Evolutionary conservation across 2,888 invertebrate species (phyloP), one percentile per base, ranked within the genome.

Genomic region (Hyposoter didymator): DNA sequence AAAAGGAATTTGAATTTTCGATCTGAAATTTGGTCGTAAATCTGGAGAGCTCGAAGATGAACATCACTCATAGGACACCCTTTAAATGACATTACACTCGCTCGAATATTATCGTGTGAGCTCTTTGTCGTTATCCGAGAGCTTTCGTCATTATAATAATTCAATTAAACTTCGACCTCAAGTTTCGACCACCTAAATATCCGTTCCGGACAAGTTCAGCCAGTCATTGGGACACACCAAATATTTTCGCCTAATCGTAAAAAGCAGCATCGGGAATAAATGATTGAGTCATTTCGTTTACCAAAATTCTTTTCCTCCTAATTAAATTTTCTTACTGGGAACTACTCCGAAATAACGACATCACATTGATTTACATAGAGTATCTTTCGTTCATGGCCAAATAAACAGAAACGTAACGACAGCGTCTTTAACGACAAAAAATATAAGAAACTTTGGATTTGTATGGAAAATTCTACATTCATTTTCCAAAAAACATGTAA

Each of bases 141-240:
- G 67, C 5, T 22, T 67, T 47, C 47, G 14, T 64, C 76, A 67
- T 67, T 66, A 55, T 5, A 49, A 64, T 78, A 78, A 70, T 78
- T 70, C 52, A 19, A 78, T 78, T 69, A 69, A 78, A 22, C n/a
- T 55, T 78, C 67, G 67, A 78, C 66, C 66, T 75, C 59, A 28
- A 28, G 59, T 59, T 59, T 59, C 59, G 59, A 28, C 22, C 59
- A 28, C 5, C 59, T 14, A 59, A 59, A 14, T 28, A 28, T 28
- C 22, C 22, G 55, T 28, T 59, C 10, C 28, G 28, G 22, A 59
- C n/a, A 59, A 59, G n/a, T 59, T 14, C 12, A 12, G 28, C 28
- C 22, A 8, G 10, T 8, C 55, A 55, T 55, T n/a, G 2, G 22
- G 10, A 8, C 28, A 28, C 28, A 12, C 4, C 4, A 28, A 0